phyloP scores from a whole-genome alignment of 2,113 vertebrate species.

The Corvus cornix region DNA sequence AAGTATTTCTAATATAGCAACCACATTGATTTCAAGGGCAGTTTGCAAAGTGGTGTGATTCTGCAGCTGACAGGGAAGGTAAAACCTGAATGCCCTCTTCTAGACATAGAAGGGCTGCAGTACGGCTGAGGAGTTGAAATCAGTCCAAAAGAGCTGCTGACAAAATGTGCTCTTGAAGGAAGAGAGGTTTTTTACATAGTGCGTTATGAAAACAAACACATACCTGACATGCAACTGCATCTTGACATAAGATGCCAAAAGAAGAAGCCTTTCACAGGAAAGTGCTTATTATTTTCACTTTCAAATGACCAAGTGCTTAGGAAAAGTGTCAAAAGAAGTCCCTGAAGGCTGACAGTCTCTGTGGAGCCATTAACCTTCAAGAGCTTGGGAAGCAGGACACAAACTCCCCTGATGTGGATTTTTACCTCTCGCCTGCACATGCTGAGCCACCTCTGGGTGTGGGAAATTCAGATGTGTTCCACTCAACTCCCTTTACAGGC shows the following conservation, averaged over 20 bases:
- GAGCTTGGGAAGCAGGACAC: background rate
- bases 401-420: background rate
- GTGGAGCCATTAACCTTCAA: slow-evolving; percentile 12
- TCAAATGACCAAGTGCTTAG: background rate
- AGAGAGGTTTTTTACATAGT: background rate
- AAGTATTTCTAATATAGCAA: slow-evolving; percentile 21
- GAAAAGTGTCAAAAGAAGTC: background rate
- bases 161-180: background rate
- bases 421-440: accelerated
- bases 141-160: background rate
- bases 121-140: background rate
- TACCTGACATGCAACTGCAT: background rate
- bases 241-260: background rate
- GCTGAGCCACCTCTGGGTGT: background rate
- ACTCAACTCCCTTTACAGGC: background rate
- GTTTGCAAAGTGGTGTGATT: background rate
- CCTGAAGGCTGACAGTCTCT: background rate
- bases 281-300: slow-evolving; percentile 6
- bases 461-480: background rate
- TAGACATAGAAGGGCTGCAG: background rate
- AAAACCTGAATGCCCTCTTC: background rate
- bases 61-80: slow-evolving; percentile 40
- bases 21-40: slow-evolving; percentile 40
- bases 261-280: background rate
- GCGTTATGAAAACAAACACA: background rate